Conservation (phyloP, 23 tunicate species). For the Ascidia mentula region DNA sequence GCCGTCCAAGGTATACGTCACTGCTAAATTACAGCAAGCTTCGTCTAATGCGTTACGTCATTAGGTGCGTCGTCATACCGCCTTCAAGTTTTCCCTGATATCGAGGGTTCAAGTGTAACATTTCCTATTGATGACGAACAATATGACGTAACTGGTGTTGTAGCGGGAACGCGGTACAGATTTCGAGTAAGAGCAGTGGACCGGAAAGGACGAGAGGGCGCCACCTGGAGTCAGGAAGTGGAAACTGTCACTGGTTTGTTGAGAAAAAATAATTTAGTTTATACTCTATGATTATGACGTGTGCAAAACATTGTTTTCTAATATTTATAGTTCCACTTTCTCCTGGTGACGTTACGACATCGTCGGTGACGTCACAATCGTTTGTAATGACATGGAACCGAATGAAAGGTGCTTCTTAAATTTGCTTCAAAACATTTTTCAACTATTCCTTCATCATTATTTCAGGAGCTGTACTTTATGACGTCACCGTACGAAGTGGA, state of each 20-base stretch:
- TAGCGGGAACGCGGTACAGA: constrained; percentile 37
- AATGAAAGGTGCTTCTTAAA: constrained; percentile 31
- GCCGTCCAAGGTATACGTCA: constrained; percentile 37
- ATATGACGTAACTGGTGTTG: constrained; percentile 11
- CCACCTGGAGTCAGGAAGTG: background rate
- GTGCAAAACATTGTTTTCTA: no score
- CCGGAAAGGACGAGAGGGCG: constrained; percentile 29
- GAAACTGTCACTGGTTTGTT: constrained; percentile 11
- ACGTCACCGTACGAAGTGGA: background rate
- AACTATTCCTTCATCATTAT: no score
- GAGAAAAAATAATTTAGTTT: background rate
- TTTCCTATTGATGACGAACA: background rate
- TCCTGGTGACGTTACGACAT: constrained; percentile 5
- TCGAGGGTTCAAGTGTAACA: background rate
- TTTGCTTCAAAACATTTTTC: no score
- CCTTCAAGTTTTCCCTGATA: background rate
- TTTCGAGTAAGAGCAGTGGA: constrained; percentile 44
- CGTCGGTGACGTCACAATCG: constrained; percentile 12
- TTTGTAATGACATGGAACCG: constrained; percentile 28
- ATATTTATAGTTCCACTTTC: constrained; percentile 13
- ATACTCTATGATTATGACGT: background rate
- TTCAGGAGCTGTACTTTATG: constrained; percentile 45
- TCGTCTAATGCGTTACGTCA: background rate
- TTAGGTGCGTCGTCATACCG: constrained; percentile 45
- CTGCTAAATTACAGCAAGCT: background rate